Evolutionary conservation across 2,113 vertebrate genomes (phyloP), one percentile per base, ranked within the genome.

Genomic region (Gymnobelideus leadbeateri): DNA sequence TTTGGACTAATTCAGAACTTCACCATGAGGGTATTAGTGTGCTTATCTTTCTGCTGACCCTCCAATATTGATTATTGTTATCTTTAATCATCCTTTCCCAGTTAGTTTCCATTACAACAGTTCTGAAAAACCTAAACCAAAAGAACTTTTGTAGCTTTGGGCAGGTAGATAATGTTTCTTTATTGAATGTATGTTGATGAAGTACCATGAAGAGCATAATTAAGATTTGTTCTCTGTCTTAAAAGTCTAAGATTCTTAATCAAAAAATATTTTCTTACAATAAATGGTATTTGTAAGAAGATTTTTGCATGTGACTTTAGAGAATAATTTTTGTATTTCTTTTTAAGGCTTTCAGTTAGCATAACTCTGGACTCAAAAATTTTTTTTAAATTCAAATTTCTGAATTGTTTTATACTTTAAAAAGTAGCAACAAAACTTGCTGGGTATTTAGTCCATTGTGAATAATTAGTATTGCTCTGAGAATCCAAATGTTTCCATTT

Each of bases 341-440:
- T 84, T 84, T 23, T 43, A 21, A 23, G n/a, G 3, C 19, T 43
- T n/a, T n/a, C 68, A 84, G 6, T n/a, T 31, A 84, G 16, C 16
- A 7, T 43, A 43, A 84, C 37, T 84, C 31, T 16, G 12, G 19
- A 19, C 37, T 77, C 16, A 68, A n/a, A 37, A n/a, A 68, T 37
- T 37, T 68, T 31, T 84, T 84, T n/a, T n/a, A n/a, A 77, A 7
- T n/a, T 77, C 14, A 77, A 95, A 89, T 92, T 12, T 55, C 89
- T 16, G 3, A 89, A 31, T 91, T 94, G 47, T 96, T 92, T 92
- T 37, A 89, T 92, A 89, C 28, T 89, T 94, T 54, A 0, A 46
- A 93, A 95, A 96, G 89, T 95, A 93, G 53, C n/a, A n/a, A n/a
- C n/a, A n/a, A 31, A 92, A 95, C 96, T 97, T 51, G 28, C 54